Conservation (phyloP, 2,113 vertebrate genomes). For the Ciconia stormi region DNA sequence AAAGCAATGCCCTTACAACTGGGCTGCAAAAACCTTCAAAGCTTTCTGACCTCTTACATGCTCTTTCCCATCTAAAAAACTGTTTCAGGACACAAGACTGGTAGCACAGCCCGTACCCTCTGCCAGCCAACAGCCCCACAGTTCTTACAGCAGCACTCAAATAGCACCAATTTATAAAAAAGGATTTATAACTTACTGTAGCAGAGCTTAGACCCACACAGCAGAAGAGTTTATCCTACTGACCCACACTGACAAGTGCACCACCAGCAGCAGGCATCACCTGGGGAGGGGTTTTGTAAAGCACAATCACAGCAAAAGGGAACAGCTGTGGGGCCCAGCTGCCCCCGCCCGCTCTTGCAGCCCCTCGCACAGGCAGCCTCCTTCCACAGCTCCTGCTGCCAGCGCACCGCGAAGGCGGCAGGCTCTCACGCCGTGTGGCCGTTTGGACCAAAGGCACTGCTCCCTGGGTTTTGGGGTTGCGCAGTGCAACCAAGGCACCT, state of each 20-base stretch:
- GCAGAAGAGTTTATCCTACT: too few relatives aligned
- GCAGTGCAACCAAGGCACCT: neutral
- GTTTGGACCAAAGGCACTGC: rapidly evolving
- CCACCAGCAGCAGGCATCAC: neutral
- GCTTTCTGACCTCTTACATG: neutral
- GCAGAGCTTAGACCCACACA: neutral
- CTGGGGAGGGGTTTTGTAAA: neutral
- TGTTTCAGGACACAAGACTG: neutral
- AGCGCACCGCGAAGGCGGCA: neutral
- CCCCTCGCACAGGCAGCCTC: neutral
- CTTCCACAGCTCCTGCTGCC: neutral
- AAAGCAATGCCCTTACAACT: neutral
- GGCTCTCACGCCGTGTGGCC: rapidly evolving
- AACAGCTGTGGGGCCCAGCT: neutral
- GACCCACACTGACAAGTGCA: rapidly evolving
- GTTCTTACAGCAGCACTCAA: neutral
- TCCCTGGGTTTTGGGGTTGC: neutral
- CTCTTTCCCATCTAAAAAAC: neutral
- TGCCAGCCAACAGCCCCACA: neutral
- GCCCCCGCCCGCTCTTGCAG: neutral
- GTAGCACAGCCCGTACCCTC: neutral
- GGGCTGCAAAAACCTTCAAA: neutral
- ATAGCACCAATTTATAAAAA: neutral
- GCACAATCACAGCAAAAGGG: neutral
- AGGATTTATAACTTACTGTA: rapidly evolving